Conservation (phyloP, 2,888 invertebrate genomes). For the Tetragonula carbonaria region DNA sequence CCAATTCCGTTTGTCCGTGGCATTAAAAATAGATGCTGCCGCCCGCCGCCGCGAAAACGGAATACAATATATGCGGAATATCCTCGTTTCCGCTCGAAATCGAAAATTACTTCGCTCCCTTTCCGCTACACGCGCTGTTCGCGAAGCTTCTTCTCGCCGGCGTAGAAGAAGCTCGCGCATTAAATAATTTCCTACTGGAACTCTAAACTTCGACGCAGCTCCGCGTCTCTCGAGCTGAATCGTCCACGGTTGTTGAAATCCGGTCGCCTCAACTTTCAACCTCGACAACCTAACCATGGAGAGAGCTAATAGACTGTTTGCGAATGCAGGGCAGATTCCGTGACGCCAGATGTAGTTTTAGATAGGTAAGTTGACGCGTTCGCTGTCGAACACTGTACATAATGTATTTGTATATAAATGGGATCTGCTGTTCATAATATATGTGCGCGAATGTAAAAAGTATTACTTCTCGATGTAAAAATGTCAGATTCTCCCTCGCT, state of each 20-base stretch:
- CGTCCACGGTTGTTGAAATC: neutral
- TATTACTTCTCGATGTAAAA: too few relatives aligned
- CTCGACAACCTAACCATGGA: too few relatives aligned
- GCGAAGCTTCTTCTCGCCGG: conserved; percentile 46
- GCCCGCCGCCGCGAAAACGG: conserved; percentile 40
- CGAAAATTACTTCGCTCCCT: conserved; percentile 49
- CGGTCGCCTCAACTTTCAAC: too few relatives aligned
- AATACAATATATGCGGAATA: conserved; percentile 53
- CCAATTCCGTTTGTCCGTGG: conserved; percentile 56
- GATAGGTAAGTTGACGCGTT: too few relatives aligned
- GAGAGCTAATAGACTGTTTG: neutral
- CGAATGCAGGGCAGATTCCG: neutral
- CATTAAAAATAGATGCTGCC: conserved; percentile 53
- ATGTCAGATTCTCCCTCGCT: too few relatives aligned
- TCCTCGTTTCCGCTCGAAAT: conserved; percentile 17
- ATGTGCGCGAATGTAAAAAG: too few relatives aligned
- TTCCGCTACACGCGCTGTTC: neutral
- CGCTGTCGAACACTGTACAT: too few relatives aligned
- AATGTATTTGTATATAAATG: too few relatives aligned
- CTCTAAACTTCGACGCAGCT: conserved; percentile 20
- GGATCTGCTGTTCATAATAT: too few relatives aligned
- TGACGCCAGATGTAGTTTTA: neutral
- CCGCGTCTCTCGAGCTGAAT: neutral
- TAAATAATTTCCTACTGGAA: conserved; percentile 54
- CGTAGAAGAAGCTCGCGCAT: conserved; percentile 27